A percentile compares a stretch with the other conserved stretches of the same genome.
These are phyloP conservation scores for Onychostoma macrolepis DNA, from an alignment of 2,113 vertebrate species.

Conservation along the genomic window DNA sequence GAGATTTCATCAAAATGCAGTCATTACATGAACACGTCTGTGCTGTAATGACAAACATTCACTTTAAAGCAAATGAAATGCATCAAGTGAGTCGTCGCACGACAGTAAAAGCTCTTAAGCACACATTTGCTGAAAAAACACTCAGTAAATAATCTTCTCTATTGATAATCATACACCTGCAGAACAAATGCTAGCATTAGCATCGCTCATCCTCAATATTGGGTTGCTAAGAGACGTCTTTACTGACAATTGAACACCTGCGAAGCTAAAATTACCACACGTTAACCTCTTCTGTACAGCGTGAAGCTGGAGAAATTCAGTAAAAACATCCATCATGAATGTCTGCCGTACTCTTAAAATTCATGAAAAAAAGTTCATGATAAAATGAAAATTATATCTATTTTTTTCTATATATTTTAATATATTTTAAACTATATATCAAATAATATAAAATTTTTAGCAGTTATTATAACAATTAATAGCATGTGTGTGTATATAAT, in stretches of 20 bases:
- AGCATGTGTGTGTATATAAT: too few relatives aligned
- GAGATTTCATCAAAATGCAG: background rate
- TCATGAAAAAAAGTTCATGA: too few relatives aligned
- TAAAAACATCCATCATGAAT: too few relatives aligned
- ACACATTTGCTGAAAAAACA: background rate
- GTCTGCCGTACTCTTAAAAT: too few relatives aligned
- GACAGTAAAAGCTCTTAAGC: background rate
- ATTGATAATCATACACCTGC: constrained; percentile 1
- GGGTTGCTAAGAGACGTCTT: background rate
- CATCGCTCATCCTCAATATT: background rate
- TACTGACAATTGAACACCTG: background rate
- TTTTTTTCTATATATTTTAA: too few relatives aligned
- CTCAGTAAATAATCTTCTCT: background rate
- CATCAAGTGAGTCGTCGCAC: background rate
- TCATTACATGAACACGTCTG: background rate
- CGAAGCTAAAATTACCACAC: background rate
- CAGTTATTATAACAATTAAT: too few relatives aligned
- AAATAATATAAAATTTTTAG: too few relatives aligned
- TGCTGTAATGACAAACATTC: background rate
- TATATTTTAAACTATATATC: too few relatives aligned
- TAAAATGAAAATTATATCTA: too few relatives aligned
- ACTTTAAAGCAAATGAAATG: background rate
- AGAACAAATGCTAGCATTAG: background rate
- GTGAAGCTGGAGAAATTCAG: background rate
- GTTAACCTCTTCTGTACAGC: background rate